Percentiles rank a stretch among this genome's conserved stretches.
These are phyloP conservation scores for Tilapia sparmanii DNA, from an alignment of 2,113 vertebrate genomes.

Conservation along the genomic window DNA sequence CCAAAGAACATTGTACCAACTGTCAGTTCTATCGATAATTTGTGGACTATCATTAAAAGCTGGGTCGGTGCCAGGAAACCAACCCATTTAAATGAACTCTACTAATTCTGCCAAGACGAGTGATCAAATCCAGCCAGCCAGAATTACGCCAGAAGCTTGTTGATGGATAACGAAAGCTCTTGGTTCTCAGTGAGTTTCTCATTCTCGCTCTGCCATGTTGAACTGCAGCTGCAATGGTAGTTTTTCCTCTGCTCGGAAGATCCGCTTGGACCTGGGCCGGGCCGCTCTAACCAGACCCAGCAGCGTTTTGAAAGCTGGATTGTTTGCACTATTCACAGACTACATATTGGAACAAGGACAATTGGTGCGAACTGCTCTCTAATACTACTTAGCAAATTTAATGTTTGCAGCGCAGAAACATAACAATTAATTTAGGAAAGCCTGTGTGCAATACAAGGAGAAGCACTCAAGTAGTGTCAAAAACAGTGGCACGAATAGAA, in stretches of 20 bases:
- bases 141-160: background rate
- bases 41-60: background rate
- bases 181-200: background rate
- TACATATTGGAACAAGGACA: background rate
- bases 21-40: background rate
- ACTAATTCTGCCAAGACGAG: background rate
- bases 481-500: background rate
- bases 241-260: background rate
- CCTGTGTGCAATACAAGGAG: background rate
- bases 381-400: background rate
- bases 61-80: background rate
- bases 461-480: background rate
- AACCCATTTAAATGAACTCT: background rate
- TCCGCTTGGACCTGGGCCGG: background rate
- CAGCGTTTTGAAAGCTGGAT: background rate
- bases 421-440: background rate
- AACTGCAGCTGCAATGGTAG: background rate
- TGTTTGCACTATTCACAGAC: background rate
- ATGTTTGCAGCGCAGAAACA: accelerated
- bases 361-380: background rate
- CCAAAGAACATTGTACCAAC: accelerated
- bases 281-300: background rate
- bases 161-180: background rate
- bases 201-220: background rate
- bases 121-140: background rate